phyloP scores from a whole-genome alignment of 1,140 invertebrate species.

The Nilaparvata lugens region DNA sequence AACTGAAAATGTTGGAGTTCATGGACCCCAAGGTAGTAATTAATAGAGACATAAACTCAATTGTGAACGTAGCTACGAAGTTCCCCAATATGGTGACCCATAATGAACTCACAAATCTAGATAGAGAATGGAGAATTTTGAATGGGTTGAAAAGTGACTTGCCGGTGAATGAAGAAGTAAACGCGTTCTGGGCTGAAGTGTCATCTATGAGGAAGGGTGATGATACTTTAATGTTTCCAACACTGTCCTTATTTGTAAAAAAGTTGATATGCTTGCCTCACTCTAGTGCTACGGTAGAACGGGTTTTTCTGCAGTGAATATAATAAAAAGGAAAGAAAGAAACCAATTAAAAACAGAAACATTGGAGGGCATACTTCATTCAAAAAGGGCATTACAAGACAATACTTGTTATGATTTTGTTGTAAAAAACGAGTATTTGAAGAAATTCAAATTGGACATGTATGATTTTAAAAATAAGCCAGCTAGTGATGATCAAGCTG shows the following conservation, averaged over 20 bases:
- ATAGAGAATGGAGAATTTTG: no score
- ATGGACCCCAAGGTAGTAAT: background rate
- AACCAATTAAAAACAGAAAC: no score
- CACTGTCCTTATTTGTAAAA: no score
- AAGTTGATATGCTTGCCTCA: background rate
- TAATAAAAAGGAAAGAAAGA: constrained; percentile 7
- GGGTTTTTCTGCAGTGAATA: constrained; percentile 1
- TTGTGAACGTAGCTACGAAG: background rate
- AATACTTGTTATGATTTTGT: constrained; percentile 3
- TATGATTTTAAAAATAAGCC: constrained; percentile 5
- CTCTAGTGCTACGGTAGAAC: constrained; percentile 2
- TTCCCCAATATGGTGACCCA: background rate
- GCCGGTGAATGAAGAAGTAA: background rate
- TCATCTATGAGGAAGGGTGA: no score
- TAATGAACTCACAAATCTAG: no score
- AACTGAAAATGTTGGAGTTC: background rate
- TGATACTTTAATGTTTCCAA: no score
- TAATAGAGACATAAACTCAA: background rate
- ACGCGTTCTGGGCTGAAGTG: background rate
- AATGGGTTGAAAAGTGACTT: background rate
- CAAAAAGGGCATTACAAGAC: background rate
- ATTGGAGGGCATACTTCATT: no score
- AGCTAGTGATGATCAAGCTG: no score
- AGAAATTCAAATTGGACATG: background rate
- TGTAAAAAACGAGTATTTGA: background rate